Evolutionary conservation across 2,113 vertebrate genomes (phyloP), one percentile per base, ranked within the genome.

Genomic region (Percina caprodes): DNA sequence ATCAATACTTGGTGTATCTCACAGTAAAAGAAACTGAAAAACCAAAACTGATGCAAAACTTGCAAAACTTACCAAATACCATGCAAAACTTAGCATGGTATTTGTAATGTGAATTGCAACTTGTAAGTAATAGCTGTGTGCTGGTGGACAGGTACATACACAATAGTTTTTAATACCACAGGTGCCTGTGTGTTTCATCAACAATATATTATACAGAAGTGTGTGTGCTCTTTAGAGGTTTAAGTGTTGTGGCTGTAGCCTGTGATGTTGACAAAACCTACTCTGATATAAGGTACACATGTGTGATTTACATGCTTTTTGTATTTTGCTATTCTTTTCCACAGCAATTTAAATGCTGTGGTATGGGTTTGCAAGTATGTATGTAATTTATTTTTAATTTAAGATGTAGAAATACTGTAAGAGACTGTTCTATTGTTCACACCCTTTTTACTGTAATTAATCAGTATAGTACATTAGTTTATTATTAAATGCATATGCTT

Each of bases 261-360:
- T 42, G 4, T 51, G 13, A 39, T 81, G 61, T 90, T 83, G 84
- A 63, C 73, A 67, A 70, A 86, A 69, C 24, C 68, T 21, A 23
- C 19, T 71, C 14, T 18, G 54, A 21, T 59, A 21, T 16, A 65
- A 51, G 12, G 1, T 42, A 61, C 10, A 51, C 6, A 21, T 42
- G 19, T 78, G 18, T 51, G 6, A 24, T 52, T 54, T 19, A 23
- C 15, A 54, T 35, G 10, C 10, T 59, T 61, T n/a, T 56, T 18
- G n/a, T 70, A 15, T 15, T 72, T 42, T 56, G 2, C 8, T 42
- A 16, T n/a, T 12, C 52, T 45, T 56, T 18, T 59, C 18, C 24
- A 72, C 26, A 23, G 39, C 24, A n/a, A n/a, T 30, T 19, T 51
- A 51, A 21, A 39, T 62, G 3, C 30, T 30, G 30, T 30, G 30